Conservation (phyloP, 1,140 invertebrate genomes). For the Lasioglossum albipes region DNA sequence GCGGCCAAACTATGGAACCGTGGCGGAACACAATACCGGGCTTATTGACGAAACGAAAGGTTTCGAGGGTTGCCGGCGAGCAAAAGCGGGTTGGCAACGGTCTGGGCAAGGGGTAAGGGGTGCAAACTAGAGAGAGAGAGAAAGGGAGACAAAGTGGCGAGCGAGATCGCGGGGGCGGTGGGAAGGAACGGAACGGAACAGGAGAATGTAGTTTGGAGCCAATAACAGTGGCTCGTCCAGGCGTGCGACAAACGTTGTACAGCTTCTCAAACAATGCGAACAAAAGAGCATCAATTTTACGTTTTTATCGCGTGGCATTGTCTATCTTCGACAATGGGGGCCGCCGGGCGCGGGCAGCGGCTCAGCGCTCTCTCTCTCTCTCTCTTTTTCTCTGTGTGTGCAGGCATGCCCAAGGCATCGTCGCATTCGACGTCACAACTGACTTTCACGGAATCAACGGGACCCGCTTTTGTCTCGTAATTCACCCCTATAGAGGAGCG, state of each 20-base stretch:
- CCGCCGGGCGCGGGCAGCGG: slow-evolving; percentile 42
- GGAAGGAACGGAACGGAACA: slow-evolving; percentile 48
- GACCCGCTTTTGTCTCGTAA: slow-evolving; percentile 35
- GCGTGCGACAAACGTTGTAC: slow-evolving; percentile 76
- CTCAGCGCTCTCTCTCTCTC: background rate
- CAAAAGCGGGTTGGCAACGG: slow-evolving; percentile 7
- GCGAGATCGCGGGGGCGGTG: slow-evolving; percentile 42
- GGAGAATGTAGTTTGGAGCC: slow-evolving; percentile 64
- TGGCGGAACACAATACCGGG: slow-evolving; percentile 33
- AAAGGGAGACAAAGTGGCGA: slow-evolving; percentile 35
- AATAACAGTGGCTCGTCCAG: slow-evolving; percentile 74
- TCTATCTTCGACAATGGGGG: slow-evolving; percentile 76
- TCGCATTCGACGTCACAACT: slow-evolving; percentile 40
- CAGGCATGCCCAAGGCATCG: slow-evolving; percentile 33
- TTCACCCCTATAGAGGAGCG: background rate
- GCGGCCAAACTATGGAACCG: slow-evolving; percentile 33
- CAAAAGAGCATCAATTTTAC: slow-evolving; percentile 80
- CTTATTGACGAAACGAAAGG: slow-evolving; percentile 49
- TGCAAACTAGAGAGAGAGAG: slow-evolving; percentile 38
- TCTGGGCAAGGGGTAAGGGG: slow-evolving; percentile 3
- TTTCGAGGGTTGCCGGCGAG: slow-evolving; percentile 22
- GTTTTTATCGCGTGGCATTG: slow-evolving; percentile 79
- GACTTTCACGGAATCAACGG: slow-evolving; percentile 45
- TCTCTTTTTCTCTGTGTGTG: background rate
- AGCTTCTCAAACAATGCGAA: slow-evolving; percentile 77